Evolutionary conservation across 2,888 invertebrate genomes (phyloP).

Genomic region (Limnephilus rhombicus): DNA sequence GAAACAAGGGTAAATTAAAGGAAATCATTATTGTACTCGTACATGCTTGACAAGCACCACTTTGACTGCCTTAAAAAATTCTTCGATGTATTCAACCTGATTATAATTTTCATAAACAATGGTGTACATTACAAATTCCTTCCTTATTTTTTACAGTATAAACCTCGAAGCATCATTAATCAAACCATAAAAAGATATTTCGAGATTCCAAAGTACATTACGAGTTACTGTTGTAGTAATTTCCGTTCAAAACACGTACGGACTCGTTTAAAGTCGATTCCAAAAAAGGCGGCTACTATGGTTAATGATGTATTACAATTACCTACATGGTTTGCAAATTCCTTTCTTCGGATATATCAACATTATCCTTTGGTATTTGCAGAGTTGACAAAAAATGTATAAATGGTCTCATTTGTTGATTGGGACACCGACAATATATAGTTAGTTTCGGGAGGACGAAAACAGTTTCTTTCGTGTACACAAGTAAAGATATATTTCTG

Average conservation of each 20-base stretch:
- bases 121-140: not conserved
- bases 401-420: not conserved
- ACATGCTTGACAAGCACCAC: not conserved
- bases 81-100: not conserved
- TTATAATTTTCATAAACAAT: not conserved
- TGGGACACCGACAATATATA: not conserved
- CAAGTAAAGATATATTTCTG: not conserved
- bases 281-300: no score
- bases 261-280: not conserved
- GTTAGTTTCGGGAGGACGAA: no score
- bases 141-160: not conserved
- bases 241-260: constrained; percentile 4
- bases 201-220: not conserved
- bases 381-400: not conserved
- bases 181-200: not conserved
- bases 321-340: not conserved
- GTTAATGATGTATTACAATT: no score
- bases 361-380: not conserved
- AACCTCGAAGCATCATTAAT: not conserved
- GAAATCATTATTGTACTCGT: no score
- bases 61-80: not conserved
- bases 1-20: no score
- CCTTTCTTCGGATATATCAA: not conserved
- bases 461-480: not conserved
- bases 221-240: not conserved